phyloP scores from a whole-genome alignment of 2,797 vertebrate genomes.

The Myioborus miniatus region DNA sequence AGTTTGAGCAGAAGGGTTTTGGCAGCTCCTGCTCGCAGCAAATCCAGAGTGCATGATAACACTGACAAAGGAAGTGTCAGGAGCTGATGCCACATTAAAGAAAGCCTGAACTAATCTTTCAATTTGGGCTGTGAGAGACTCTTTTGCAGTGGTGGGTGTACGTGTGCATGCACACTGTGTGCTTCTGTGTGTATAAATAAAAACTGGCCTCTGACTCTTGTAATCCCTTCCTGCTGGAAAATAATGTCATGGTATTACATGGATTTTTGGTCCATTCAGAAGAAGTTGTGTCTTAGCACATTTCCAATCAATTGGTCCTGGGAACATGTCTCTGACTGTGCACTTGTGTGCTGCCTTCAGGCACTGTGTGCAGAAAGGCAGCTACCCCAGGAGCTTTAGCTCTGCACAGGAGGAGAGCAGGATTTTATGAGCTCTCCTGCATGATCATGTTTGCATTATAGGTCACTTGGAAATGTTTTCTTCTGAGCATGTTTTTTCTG shows the following conservation, averaged over 20 bases:
- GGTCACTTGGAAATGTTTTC: neutral
- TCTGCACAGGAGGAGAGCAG: neutral
- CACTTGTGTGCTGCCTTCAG: neutral
- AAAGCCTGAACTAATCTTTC: constrained; percentile 33
- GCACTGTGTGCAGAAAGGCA: neutral
- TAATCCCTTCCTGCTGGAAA: neutral
- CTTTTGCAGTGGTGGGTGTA: neutral
- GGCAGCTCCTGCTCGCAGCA: neutral
- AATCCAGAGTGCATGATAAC: neutral
- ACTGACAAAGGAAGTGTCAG: neutral
- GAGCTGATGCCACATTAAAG: neutral
- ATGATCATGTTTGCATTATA: neutral
- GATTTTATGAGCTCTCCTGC: neutral
- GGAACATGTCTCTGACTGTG: neutral
- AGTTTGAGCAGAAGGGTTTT: neutral
- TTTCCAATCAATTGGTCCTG: neutral
- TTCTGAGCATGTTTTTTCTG: neutral
- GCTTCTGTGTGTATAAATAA: neutral
- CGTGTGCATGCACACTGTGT: accelerated
- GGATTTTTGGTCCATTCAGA: neutral
- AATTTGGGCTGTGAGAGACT: neutral
- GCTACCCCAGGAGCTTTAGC: neutral
- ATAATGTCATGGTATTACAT: neutral
- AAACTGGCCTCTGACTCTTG: neutral
- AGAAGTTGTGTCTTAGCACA: neutral